Evolutionary conservation across 2,888 invertebrate species (phyloP).

Genomic region (Operophtera brumata): DNA sequence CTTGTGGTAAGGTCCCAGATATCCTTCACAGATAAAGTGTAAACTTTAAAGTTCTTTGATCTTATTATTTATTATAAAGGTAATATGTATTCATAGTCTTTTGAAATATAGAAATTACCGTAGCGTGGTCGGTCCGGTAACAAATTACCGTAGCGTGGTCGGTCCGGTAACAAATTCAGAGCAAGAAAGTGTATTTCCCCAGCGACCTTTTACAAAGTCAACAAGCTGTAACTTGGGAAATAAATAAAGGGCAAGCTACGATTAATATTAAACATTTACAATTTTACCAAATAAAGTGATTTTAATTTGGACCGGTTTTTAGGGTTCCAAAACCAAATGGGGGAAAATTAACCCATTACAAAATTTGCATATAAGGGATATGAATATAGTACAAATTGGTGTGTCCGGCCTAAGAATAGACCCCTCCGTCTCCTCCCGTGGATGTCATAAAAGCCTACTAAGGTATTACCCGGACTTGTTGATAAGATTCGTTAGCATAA

Average conservation of each 20-base stretch:
- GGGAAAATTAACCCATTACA: too few species aligned
- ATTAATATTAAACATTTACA: constrained; percentile 65
- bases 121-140: constrained; percentile 59
- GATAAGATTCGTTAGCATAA: too few species aligned
- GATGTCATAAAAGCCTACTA: too few species aligned
- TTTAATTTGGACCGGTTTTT: not conserved
- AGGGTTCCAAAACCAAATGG: not conserved
- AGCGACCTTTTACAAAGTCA: constrained; percentile 74
- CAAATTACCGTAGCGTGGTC: constrained; percentile 55
- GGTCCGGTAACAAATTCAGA: constrained; percentile 67
- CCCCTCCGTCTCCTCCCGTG: too few species aligned
- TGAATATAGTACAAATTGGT: too few species aligned
- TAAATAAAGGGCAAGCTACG: constrained; percentile 65
- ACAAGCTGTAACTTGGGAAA: constrained; percentile 76
- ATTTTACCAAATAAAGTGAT: constrained; percentile 35
- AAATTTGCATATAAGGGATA: too few species aligned
- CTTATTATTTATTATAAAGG: constrained; percentile 29
- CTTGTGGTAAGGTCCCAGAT: constrained; percentile 1
- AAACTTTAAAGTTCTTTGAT: constrained; percentile 25
- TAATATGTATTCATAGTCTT: constrained; percentile 32
- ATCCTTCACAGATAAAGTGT: constrained; percentile 10
- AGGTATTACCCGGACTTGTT: too few species aligned
- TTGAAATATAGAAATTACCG: constrained; percentile 41
- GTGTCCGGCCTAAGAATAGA: too few species aligned
- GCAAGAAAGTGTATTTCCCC: constrained; percentile 73